Evolutionary conservation across 2,888 invertebrate species (phyloP).

Genomic region (Stomorhina lunata): DNA sequence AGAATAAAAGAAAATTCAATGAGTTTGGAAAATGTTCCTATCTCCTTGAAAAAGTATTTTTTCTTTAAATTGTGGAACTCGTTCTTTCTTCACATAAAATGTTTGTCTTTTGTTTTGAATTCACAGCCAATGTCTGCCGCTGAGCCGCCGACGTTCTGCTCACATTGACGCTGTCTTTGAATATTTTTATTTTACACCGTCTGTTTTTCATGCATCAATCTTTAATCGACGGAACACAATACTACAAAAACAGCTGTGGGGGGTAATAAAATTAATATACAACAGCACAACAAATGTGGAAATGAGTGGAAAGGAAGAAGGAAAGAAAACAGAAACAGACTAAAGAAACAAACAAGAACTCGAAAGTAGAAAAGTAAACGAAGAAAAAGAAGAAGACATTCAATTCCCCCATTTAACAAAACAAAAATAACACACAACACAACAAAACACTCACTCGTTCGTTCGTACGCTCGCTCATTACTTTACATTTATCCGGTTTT

Average conservation of each 20-base stretch:
- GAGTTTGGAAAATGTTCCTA: not conserved
- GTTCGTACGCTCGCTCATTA: no score
- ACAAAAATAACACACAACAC: not conserved
- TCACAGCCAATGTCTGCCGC: not conserved
- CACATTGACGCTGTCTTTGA: not conserved
- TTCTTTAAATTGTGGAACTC: conserved; percentile 6
- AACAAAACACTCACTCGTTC: not conserved
- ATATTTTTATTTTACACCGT: conserved; percentile 12
- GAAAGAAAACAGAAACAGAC: not conserved
- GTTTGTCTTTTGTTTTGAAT: not conserved
- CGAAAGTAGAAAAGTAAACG: conserved; percentile 6
- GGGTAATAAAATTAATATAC: conserved; percentile 56
- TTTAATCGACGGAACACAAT: conserved; percentile 17
- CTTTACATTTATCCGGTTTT: conserved; percentile 55
- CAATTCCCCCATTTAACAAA: conserved; percentile 42
- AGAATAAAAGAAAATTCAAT: not conserved
- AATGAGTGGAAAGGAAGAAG: conserved; percentile 10
- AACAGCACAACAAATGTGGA: conserved; percentile 18
- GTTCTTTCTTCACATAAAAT: not conserved
- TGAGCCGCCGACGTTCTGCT: not conserved
- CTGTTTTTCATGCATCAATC: conserved; percentile 23
- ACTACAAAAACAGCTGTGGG: conserved; percentile 62
- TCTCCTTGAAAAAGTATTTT: not conserved
- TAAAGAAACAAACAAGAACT: not conserved
- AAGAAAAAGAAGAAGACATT: conserved; percentile 16